These are phyloP conservation scores for Diplolepis rosae DNA, from an alignment of 2,888 invertebrate species.

Conservation along the genomic window DNA sequence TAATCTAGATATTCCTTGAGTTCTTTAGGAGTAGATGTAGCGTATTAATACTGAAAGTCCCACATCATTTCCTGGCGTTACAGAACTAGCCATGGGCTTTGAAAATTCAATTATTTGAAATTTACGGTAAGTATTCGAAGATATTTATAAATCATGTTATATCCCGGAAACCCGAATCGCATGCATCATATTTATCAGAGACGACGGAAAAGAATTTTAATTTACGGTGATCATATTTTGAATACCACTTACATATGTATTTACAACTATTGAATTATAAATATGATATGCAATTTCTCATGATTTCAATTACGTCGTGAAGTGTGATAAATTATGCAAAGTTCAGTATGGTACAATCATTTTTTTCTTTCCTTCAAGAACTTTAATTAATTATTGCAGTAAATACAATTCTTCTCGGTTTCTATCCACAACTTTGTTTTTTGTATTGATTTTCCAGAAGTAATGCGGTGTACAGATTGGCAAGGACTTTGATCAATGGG, in stretches of 20 bases:
- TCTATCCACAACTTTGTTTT: slow-evolving; percentile 24
- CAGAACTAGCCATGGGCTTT: neutral
- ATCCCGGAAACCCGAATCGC: neutral
- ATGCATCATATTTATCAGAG: neutral
- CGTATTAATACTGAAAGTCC: too few relatives aligned
- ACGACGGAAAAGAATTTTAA: neutral
- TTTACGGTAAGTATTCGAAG: neutral
- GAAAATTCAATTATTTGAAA: neutral
- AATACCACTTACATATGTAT: neutral
- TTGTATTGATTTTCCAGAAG: slow-evolving; percentile 29
- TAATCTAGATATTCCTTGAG: too few relatives aligned
- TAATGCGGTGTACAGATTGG: slow-evolving; percentile 7
- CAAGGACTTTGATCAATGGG: slow-evolving; percentile 24
- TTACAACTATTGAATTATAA: neutral
- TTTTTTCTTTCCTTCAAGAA: neutral
- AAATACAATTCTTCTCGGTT: slow-evolving; percentile 33
- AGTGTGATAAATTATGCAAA: neutral
- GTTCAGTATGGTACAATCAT: neutral
- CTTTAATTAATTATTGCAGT: slow-evolving; percentile 18
- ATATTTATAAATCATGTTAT: neutral
- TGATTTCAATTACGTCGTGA: neutral
- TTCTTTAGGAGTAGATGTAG: too few relatives aligned
- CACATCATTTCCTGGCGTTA: neutral
- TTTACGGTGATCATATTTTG: neutral
- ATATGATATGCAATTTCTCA: neutral